phyloP scores from a whole-genome alignment of 1,140 invertebrate species.

The Neodiprion lecontei region DNA sequence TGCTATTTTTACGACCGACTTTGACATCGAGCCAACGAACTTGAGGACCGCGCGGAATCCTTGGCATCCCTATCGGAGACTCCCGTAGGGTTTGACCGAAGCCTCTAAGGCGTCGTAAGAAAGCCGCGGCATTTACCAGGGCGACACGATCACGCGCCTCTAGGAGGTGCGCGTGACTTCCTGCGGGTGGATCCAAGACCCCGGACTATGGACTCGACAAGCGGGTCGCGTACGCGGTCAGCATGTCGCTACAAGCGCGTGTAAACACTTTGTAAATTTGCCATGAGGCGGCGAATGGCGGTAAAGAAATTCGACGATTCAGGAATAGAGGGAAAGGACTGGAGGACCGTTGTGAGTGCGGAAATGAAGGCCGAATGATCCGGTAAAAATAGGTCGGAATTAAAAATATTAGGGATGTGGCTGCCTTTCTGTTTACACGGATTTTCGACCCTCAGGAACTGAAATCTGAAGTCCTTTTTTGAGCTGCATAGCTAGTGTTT shows the following conservation, averaged over 20 bases:
- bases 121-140: neutral
- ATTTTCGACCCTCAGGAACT: too few species aligned
- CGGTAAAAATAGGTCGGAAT: too few species aligned
- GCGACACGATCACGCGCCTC: constrained; percentile 2
- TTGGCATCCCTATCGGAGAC: neutral
- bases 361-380: too few species aligned
- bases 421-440: too few species aligned
- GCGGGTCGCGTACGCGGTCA: neutral
- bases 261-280: too few species aligned
- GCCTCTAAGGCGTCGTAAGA: neutral
- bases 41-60: neutral
- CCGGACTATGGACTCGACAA: neutral
- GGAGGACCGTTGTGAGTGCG: too few species aligned
- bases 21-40: constrained; percentile 1
- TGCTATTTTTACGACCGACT: neutral
- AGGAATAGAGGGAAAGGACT: too few species aligned
- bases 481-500: too few species aligned
- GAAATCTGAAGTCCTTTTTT: too few species aligned
- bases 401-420: too few species aligned
- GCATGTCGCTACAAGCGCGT: neutral
- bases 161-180: constrained; percentile 1
- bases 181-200: neutral
- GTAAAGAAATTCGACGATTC: too few species aligned
- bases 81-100: neutral
- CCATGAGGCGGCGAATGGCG: too few species aligned